phyloP scores from a whole-genome alignment of 1,140 invertebrate species.

The Drosophila bifasciata region DNA sequence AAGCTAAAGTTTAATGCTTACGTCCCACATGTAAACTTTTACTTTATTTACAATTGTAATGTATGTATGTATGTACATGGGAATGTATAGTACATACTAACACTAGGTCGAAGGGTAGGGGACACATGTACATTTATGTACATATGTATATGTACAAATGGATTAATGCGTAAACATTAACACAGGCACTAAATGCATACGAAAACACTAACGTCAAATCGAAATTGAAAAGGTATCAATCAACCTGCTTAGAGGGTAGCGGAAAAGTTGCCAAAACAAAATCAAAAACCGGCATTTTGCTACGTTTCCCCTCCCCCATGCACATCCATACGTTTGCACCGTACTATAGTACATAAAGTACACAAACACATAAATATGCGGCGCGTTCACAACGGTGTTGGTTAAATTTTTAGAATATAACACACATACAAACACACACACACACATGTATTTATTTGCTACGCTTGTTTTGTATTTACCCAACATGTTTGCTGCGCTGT shows the following conservation, averaged over 20 bases:
- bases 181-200: too few relatives aligned
- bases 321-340: slow-evolving; percentile 12
- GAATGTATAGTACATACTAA: not conserved
- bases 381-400: too few relatives aligned
- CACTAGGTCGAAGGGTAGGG: not conserved
- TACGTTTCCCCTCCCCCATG: slow-evolving; percentile 32
- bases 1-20: slow-evolving; percentile 4
- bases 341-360: too few relatives aligned
- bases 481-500: slow-evolving; percentile 66
- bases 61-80: slow-evolving; percentile 5
- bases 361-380: not conserved
- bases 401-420: too few relatives aligned
- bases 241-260: slow-evolving; percentile 20
- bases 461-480: slow-evolving; percentile 63
- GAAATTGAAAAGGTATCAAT: slow-evolving; percentile 13
- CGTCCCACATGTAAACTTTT: not conserved
- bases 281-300: slow-evolving; percentile 72
- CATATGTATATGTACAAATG: not conserved
- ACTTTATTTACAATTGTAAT: too few relatives aligned
- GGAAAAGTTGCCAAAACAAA: slow-evolving; percentile 53
- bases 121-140: too few relatives aligned
- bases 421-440: too few relatives aligned
- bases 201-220: too few relatives aligned
- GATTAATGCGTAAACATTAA: too few relatives aligned
- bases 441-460: not conserved